Evolutionary conservation across 1,140 invertebrate genomes (phyloP).

Genomic region (Leguminivora glycinivorella): DNA sequence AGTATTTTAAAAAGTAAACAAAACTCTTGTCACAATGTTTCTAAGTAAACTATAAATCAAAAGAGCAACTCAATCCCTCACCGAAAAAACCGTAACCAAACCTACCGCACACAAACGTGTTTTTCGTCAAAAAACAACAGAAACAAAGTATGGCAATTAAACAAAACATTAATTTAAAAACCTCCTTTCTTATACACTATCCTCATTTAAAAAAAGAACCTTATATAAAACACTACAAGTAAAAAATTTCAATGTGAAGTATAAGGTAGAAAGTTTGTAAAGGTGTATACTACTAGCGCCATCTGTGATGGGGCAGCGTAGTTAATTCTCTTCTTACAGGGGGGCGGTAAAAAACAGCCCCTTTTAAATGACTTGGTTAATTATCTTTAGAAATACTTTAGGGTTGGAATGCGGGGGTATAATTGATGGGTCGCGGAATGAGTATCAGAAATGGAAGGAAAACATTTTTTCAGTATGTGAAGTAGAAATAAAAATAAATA

Average conservation of each 20-base stretch:
- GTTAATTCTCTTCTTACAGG: slow-evolving; percentile 8
- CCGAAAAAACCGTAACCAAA: neutral
- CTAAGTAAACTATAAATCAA: slow-evolving; percentile 3
- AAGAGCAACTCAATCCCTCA: neutral
- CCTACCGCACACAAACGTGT: neutral
- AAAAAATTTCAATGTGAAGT: neutral
- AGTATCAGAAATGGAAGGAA: neutral
- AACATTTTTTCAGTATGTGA: neutral
- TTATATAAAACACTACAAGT: neutral
- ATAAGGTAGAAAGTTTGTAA: neutral
- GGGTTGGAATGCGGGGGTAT: neutral
- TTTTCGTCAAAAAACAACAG: slow-evolving; percentile 24
- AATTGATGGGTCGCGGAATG: slow-evolving; percentile 4
- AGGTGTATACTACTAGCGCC: neutral
- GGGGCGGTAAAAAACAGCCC: neutral
- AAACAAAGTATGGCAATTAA: slow-evolving; percentile 26
- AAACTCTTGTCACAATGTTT: slow-evolving; percentile 1
- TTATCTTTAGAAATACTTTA: slow-evolving; percentile 9
- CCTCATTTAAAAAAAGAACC: neutral
- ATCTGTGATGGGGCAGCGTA: neutral
- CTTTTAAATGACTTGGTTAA: slow-evolving; percentile 3
- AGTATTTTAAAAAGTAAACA: neutral
- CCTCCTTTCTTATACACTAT: neutral
- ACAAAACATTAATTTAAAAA: neutral
- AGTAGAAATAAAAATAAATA: neutral